Conservation (phyloP, 2,888 invertebrate genomes). For the Spicauda simplicius region DNA sequence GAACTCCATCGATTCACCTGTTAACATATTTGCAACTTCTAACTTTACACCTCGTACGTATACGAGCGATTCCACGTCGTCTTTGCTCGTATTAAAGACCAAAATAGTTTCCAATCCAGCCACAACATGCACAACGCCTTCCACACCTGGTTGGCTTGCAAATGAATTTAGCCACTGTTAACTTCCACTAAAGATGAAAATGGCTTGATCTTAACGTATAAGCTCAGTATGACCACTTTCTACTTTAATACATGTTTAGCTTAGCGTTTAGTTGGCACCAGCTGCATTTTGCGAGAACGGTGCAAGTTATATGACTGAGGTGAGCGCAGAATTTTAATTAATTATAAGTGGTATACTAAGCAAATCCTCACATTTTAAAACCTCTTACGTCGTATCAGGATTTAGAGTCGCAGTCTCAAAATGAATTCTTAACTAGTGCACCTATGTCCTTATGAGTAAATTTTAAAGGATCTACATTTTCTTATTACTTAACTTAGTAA, state of each 20-base stretch:
- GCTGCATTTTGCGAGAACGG: constrained; percentile 39
- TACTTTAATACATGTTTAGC: constrained; percentile 31
- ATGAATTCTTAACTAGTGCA: too few species aligned
- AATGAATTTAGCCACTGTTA: constrained; percentile 41
- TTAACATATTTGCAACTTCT: constrained; percentile 57
- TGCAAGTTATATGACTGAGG: constrained; percentile 19
- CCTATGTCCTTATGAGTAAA: too few species aligned
- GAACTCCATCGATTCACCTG: constrained; percentile 62
- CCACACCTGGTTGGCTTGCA: constrained; percentile 11
- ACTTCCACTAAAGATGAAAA: constrained; percentile 34
- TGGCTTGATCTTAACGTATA: constrained; percentile 22
- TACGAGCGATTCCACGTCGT: constrained; percentile 13
- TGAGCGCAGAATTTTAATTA: constrained; percentile 20
- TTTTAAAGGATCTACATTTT: too few species aligned
- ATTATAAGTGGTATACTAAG: constrained; percentile 5
- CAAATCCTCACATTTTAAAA: constrained; percentile 7
- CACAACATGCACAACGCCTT: constrained; percentile 9
- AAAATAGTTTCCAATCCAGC: constrained; percentile 17
- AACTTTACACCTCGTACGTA: constrained; percentile 21
- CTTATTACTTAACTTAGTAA: too few species aligned
- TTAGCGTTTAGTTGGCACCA: constrained; percentile 36
- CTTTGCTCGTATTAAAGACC: constrained; percentile 17
- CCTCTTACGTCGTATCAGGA: background rate
- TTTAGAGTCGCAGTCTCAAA: background rate
- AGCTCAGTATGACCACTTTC: constrained; percentile 14